Base-by-base conservation (phyloP, 2,113 vertebrate species). In the Pomatorhinus ruficollis region DNA sequence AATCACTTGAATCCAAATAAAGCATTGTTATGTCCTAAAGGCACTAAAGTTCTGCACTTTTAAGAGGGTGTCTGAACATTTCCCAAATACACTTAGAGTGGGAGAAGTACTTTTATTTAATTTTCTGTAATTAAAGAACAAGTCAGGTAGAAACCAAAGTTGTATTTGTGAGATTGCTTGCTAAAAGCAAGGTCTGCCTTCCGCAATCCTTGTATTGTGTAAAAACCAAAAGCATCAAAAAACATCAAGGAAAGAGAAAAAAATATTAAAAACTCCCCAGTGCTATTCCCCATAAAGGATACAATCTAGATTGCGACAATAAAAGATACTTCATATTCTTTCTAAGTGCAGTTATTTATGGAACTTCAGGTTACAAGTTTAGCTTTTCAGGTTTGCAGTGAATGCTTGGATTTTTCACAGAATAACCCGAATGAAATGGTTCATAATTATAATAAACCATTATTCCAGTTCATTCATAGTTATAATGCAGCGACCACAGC, bases 91-190 rank as follows among this genome's bases (percentile, higher is more conserved):
- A 71, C 44, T 93, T 86, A 86, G 44, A 90, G 53, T 50, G 50
- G 24, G 20, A 39, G n/a, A 77, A 90, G 33, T 65, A 25, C 83
- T 97, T 93, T 94, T 76, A 90, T 84, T 96, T 97, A 95, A 95
- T 96, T 97, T 97, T 96, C 75, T 95, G 71, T 96, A 97, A 96
- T 97, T 96, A 97, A 96, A 95, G 90, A 95, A 95, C 71, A 94
- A 96, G 81, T 86, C 93, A 96, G 93, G 91, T 96, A 95, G 91
- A 96, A 96, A 64, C 63, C 33, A 90, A 82, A 90, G 27, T 39
- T 66, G 63, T 85, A 69, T 91, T 94, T 90, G 50, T 86, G 83
- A 35, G 44, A 37, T 50, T 87, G 39, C 57, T 93, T 78, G 60
- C 40, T 80, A 42, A 89, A 94, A 93, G 64, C 47, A 89, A 89